These are phyloP conservation scores for Caranx melampygus DNA, from an alignment of 2,113 vertebrate species.

Conservation along the genomic window DNA sequence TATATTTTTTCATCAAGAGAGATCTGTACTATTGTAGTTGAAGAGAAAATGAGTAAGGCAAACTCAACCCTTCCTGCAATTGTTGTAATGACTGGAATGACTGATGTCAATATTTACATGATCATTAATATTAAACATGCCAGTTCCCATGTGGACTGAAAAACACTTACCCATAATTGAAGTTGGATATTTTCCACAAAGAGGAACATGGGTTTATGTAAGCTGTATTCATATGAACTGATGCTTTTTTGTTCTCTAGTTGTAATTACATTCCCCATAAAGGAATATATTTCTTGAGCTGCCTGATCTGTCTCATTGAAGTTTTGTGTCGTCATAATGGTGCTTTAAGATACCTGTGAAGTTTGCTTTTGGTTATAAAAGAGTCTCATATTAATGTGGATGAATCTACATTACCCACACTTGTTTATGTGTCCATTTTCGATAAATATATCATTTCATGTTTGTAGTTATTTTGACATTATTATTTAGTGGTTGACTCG, in stretches of 20 bases:
- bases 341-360: too few relatives aligned
- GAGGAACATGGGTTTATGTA: background rate
- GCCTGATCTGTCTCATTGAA: background rate
- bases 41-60: background rate
- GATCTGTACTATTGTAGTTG: background rate
- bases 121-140: conserved; percentile 49
- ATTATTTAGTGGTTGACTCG: too few relatives aligned
- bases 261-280: background rate
- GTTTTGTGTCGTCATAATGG: too few relatives aligned
- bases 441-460: too few relatives aligned
- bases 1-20: background rate
- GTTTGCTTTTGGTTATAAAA: too few relatives aligned
- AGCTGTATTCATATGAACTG: background rate
- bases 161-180: conserved; percentile 14
- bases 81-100: background rate
- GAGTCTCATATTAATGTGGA: too few relatives aligned
- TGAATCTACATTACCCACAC: too few relatives aligned
- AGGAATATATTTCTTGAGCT: background rate
- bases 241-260: background rate
- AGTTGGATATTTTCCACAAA: background rate
- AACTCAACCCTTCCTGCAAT: background rate
- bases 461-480: too few relatives aligned
- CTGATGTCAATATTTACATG: background rate
- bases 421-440: too few relatives aligned
- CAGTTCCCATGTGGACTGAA: background rate